These are phyloP conservation scores for Acronicta alni DNA, from an alignment of 2,888 invertebrate species.

Conservation along the genomic window DNA sequence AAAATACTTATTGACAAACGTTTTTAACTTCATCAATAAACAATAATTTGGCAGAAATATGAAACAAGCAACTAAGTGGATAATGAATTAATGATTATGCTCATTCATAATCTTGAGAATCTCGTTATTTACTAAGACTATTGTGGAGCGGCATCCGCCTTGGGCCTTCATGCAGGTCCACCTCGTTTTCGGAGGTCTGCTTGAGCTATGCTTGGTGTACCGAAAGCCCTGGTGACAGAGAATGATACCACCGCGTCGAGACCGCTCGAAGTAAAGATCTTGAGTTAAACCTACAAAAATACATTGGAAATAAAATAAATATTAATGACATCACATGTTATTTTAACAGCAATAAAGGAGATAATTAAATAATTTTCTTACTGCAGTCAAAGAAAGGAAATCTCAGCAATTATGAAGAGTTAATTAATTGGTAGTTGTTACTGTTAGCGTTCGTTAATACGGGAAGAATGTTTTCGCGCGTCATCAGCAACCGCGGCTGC, in stretches of 20 bases:
- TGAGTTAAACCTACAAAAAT: neutral
- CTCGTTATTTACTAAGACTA: slow-evolving; percentile 40
- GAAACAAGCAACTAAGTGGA: neutral
- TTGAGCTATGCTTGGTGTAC: slow-evolving; percentile 19
- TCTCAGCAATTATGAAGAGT: too few relatives aligned
- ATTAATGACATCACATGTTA: too few relatives aligned
- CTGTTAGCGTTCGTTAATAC: too few relatives aligned
- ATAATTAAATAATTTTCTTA: too few relatives aligned
- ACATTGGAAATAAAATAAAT: neutral
- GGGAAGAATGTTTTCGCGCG: too few relatives aligned
- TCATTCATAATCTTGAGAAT: slow-evolving; percentile 36
- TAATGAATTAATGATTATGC: slow-evolving; percentile 48
- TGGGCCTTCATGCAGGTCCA: slow-evolving; percentile 56
- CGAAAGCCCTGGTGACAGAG: slow-evolving; percentile 30
- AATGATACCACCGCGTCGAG: slow-evolving; percentile 11
- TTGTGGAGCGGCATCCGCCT: slow-evolving; percentile 52
- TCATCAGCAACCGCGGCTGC: too few relatives aligned
- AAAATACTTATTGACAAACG: too few relatives aligned
- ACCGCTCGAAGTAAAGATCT: slow-evolving; percentile 14
- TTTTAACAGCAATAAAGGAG: too few relatives aligned
- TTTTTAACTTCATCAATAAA: too few relatives aligned
- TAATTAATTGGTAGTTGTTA: too few relatives aligned
- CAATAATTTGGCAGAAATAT: neutral
- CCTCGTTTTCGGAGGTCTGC: slow-evolving; percentile 24
- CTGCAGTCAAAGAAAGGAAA: too few relatives aligned